Conservation (phyloP, 1,140 invertebrate genomes). For the Bombus breviceps region DNA sequence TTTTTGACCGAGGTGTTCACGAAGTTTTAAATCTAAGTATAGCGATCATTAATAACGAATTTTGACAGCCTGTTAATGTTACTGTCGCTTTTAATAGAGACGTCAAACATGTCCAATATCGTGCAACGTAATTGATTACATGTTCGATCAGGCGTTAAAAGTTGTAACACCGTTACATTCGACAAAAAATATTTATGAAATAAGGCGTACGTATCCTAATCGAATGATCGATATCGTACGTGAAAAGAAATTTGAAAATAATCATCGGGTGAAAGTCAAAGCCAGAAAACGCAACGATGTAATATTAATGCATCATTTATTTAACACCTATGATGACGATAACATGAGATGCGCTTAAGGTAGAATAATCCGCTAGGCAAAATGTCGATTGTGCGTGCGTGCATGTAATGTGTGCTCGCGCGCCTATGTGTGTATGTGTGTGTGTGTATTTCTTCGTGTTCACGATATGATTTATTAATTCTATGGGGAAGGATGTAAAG, state of each 20-base stretch:
- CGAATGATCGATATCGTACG: too few species aligned
- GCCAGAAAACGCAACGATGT: slow-evolving; percentile 30
- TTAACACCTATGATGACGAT: slow-evolving; percentile 68
- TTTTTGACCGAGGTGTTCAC: too few species aligned
- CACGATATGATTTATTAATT: not conserved
- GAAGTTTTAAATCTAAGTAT: too few species aligned
- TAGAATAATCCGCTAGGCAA: slow-evolving; percentile 50
- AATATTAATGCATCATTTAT: slow-evolving; percentile 70
- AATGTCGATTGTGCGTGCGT: slow-evolving; percentile 31
- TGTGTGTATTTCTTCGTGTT: not conserved
- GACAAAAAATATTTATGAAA: not conserved
- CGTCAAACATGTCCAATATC: too few species aligned
- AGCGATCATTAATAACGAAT: too few species aligned
- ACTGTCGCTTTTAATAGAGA: too few species aligned
- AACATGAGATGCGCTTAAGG: slow-evolving; percentile 66
- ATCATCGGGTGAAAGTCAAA: slow-evolving; percentile 32
- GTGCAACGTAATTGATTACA: too few species aligned
- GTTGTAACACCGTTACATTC: too few species aligned
- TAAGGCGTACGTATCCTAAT: not conserved
- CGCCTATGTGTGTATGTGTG: not conserved
- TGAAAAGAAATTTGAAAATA: not conserved
- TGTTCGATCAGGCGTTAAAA: too few species aligned
- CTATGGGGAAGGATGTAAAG: slow-evolving; percentile 51
- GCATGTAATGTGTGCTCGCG: not conserved
- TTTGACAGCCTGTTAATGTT: too few species aligned